A percentile compares a stretch with the other conserved stretches of the same genome.
These are phyloP conservation scores for Stylophora pistillata DNA, from an alignment of 64 coral and sea anemone species.

Conservation along the genomic window DNA sequence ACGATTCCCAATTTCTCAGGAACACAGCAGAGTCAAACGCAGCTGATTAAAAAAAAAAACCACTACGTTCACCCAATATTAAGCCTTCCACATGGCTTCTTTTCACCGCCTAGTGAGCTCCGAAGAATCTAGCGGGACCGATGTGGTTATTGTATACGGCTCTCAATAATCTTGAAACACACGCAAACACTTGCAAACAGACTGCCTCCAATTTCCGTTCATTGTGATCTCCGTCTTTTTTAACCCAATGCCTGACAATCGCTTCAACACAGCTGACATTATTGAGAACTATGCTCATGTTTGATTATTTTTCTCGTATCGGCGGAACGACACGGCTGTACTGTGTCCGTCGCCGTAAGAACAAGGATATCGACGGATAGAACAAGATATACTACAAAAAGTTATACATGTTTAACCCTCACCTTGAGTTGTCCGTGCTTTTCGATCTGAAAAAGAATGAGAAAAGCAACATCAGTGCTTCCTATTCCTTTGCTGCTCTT, in stretches of 20 bases:
- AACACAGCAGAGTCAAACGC: not conserved
- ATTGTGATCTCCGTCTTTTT: not conserved
- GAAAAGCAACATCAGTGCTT: conserved; percentile 1
- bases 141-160: not conserved
- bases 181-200: conserved; percentile 18
- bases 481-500: not conserved
- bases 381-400: not conserved
- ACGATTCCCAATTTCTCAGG: not conserved
- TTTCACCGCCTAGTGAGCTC: not conserved
- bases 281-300: not conserved
- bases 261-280: conserved; percentile 14
- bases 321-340: not conserved
- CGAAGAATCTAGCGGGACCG: not conserved
- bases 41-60: not conserved
- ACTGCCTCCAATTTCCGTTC: conserved; percentile 6
- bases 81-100: not conserved
- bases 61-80: too few relatives aligned
- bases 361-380: conserved; percentile 11
- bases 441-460: conserved; percentile 53
- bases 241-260: not conserved
- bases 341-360: not conserved
- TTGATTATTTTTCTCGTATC: not conserved
- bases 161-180: conserved; percentile 17
- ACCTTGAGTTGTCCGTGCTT: conserved; percentile 62
- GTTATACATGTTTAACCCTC: not conserved